Base-by-base conservation (phyloP, 1,140 invertebrate genomes). In the Mizuhopecten yessoensis region DNA sequence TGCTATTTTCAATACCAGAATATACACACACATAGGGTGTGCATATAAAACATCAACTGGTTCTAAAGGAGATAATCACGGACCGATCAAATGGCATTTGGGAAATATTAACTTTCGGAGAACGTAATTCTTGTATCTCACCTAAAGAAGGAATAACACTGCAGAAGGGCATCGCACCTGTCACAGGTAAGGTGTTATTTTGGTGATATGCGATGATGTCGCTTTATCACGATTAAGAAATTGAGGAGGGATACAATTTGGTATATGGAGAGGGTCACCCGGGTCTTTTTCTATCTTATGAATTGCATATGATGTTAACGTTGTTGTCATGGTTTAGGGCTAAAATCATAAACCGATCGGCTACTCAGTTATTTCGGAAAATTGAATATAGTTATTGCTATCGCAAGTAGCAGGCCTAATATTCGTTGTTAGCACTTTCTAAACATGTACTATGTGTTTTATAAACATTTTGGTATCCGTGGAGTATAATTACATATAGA, bases 11-110 rank as follows among this genome's bases (percentile, higher is more conserved):
- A 90, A 87, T 49, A 34, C 86, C 20, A 33, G 86, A 33, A 57
- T 90, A 34, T 75, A 75, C 57, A 75, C 45, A 49, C 57, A 75
- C 17, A 75, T 3, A 90, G 89, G 89, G 89, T 90, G 89, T 90
- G 89, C 89, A 90, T 15, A 86, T 87, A 75, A 1, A 45, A 45
- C 57, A 75, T 75, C 57, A 5, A 75, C 57, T 29, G 57, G 57
- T 29, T 75, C 57, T 23, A 29, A 75, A n/a, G 57, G n/a, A 45
- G 42, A 75, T 75, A 75, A 9, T 75, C 23, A 75, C n/a, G 57
- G 29, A 75, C 57, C 57, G 57, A 75, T 75, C 57, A n/a, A 9
- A 75, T 75, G 57, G 57, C 57, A 29, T 75, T 75, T 23, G 57
- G 23, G 29, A 75, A 75, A 29, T 75, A 75, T 17, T 75, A 75